Conservation (phyloP, 1,140 invertebrate genomes). For the Drosophila sulfurigaster region DNA sequence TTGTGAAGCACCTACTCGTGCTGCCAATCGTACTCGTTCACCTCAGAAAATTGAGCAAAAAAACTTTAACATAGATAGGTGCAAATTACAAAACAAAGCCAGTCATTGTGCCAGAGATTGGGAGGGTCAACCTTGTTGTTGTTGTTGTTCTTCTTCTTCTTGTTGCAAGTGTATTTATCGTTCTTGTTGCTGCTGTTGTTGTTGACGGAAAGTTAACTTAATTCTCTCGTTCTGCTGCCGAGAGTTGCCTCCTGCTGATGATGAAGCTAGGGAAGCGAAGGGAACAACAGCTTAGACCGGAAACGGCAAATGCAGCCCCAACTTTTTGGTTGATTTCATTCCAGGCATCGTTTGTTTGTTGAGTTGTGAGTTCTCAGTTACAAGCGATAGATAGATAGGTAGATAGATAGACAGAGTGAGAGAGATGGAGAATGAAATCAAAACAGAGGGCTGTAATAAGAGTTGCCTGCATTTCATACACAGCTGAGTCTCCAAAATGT, state of each 20-base stretch:
- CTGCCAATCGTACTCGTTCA: neutral
- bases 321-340: slow-evolving; percentile 57
- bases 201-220: slow-evolving; percentile 49
- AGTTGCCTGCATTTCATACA: neutral
- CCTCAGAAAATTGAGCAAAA: slow-evolving; percentile 50
- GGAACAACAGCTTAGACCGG: neutral
- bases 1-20: neutral
- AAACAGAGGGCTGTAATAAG: neutral
- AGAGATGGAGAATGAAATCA: too few relatives aligned
- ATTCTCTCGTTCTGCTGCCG: slow-evolving; percentile 3
- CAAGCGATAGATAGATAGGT: too few relatives aligned
- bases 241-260: too few relatives aligned
- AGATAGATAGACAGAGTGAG: too few relatives aligned
- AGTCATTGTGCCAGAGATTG: slow-evolving; percentile 37
- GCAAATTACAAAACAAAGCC: slow-evolving; percentile 76
- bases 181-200: slow-evolving; percentile 21
- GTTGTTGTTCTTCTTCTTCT: neutral
- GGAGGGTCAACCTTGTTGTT: slow-evolving; percentile 25
- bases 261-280: too few relatives aligned
- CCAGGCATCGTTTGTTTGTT: too few relatives aligned
- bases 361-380: too few relatives aligned
- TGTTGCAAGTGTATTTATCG: slow-evolving; percentile 11
- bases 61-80: slow-evolving; percentile 74
- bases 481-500: neutral
- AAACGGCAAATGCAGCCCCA: slow-evolving; percentile 36